Conservation (phyloP, 2,888 invertebrate genomes). For the Microctonus brassicae region DNA sequence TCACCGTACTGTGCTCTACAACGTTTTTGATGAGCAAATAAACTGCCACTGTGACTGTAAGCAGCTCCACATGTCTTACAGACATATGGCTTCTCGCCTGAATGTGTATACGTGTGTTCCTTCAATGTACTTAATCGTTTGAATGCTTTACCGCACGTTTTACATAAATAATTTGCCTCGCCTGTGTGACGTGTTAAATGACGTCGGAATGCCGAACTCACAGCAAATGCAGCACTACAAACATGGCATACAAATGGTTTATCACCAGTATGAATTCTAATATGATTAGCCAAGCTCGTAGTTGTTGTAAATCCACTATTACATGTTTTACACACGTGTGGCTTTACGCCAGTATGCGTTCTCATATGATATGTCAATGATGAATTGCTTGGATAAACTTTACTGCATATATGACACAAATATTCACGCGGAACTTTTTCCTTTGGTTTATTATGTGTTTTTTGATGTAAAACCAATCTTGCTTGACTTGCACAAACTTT, state of each 20-base stretch:
- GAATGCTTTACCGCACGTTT: slow-evolving; percentile 67
- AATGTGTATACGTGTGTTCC: slow-evolving; percentile 67
- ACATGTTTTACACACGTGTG: slow-evolving; percentile 67
- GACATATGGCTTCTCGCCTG: slow-evolving; percentile 67
- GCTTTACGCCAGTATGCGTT: slow-evolving; percentile 66
- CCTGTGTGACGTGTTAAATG: slow-evolving; percentile 67
- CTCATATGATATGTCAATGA: slow-evolving; percentile 68
- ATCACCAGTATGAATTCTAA: slow-evolving; percentile 67
- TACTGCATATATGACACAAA: slow-evolving; percentile 67
- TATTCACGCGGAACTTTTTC: slow-evolving; percentile 66
- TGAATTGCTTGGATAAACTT: slow-evolving; percentile 68
- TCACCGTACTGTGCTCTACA: slow-evolving; percentile 65
- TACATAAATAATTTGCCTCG: slow-evolving; percentile 67
- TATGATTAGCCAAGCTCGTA: slow-evolving; percentile 66
- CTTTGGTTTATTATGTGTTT: slow-evolving; percentile 66
- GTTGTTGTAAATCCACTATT: slow-evolving; percentile 68
- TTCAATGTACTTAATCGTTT: slow-evolving; percentile 67
- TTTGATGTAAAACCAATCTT: slow-evolving; percentile 63
- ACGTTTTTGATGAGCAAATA: slow-evolving; percentile 67
- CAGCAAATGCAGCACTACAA: slow-evolving; percentile 68
- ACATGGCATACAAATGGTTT: slow-evolving; percentile 68
- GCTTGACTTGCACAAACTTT: slow-evolving; percentile 67
- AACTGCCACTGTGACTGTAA: slow-evolving; percentile 67
- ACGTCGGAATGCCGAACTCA: slow-evolving; percentile 63
- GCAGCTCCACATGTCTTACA: slow-evolving; percentile 68